These are phyloP conservation scores for Platyrinchus mystaceus DNA, from an alignment of 2,797 vertebrate genomes.

Conservation along the genomic window DNA sequence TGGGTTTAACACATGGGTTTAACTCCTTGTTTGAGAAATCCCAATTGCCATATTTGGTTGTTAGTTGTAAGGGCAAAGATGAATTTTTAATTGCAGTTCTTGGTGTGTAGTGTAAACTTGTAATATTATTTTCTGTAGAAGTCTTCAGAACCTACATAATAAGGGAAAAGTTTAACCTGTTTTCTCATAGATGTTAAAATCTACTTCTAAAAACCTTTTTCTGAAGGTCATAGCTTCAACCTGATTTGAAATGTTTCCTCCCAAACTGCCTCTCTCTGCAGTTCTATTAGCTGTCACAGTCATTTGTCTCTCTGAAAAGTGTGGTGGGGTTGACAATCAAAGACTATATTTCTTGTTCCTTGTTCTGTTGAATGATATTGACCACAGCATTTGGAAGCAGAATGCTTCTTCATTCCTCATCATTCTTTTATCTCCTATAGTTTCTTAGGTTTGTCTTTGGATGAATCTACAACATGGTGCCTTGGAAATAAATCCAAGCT, in stretches of 20 bases:
- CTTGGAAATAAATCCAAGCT: neutral
- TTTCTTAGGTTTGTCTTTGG: neutral
- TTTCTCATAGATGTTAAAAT: conserved; percentile 22
- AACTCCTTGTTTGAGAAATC: conserved; percentile 6
- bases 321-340: neutral
- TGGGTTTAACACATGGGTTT: neutral
- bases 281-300: neutral
- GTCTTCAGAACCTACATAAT: neutral
- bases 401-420: neutral
- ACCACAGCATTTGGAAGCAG: neutral
- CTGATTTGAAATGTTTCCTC: conserved; percentile 3
- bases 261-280: neutral
- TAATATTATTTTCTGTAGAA: conserved; percentile 9
- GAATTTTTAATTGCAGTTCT: conserved; percentile 13
- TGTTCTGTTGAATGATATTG: neutral
- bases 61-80: neutral
- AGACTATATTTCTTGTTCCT: neutral
- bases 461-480: neutral
- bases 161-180: neutral
- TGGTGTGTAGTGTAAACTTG: neutral
- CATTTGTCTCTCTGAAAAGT: neutral
- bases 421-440: neutral
- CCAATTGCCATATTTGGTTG: neutral
- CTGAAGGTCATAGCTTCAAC: neutral
- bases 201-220: conserved; percentile 4